phyloP scores from a whole-genome alignment of 2,888 invertebrate species.

The Eristalinus sepulchralis region DNA sequence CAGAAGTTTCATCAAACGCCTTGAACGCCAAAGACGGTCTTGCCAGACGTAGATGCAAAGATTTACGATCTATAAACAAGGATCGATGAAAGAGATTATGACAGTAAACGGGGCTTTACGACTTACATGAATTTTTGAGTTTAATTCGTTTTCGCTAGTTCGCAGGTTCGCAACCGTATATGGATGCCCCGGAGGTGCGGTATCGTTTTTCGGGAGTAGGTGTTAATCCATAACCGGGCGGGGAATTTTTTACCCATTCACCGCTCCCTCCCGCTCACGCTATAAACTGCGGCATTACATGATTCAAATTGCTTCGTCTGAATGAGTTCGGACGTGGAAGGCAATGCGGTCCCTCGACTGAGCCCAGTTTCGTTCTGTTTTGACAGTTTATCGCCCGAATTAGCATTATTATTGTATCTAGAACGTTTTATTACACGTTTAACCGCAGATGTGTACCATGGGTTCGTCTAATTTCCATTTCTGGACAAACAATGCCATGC shows the following conservation, averaged over 20 bases:
- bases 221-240: background rate
- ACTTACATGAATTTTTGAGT: background rate
- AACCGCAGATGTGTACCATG: background rate
- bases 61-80: background rate
- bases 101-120: background rate
- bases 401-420: constrained; percentile 34
- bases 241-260: background rate
- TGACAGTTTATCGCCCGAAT: constrained; percentile 22
- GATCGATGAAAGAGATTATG: background rate
- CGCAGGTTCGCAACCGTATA: background rate
- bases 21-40: background rate
- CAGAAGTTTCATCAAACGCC: background rate
- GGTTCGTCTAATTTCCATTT: constrained; percentile 50
- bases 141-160: background rate
- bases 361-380: background rate
- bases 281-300: background rate
- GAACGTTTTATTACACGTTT: constrained; percentile 38
- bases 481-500: constrained; percentile 21
- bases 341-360: no score
- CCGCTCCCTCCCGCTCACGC: background rate
- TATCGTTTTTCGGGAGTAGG: background rate
- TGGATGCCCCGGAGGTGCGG: background rate
- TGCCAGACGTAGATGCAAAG: background rate
- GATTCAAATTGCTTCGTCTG: background rate
- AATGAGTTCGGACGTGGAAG: background rate